Evolutionary conservation across 2,797 vertebrate species (phyloP).

Genomic region (Thaleichthys pacificus): DNA sequence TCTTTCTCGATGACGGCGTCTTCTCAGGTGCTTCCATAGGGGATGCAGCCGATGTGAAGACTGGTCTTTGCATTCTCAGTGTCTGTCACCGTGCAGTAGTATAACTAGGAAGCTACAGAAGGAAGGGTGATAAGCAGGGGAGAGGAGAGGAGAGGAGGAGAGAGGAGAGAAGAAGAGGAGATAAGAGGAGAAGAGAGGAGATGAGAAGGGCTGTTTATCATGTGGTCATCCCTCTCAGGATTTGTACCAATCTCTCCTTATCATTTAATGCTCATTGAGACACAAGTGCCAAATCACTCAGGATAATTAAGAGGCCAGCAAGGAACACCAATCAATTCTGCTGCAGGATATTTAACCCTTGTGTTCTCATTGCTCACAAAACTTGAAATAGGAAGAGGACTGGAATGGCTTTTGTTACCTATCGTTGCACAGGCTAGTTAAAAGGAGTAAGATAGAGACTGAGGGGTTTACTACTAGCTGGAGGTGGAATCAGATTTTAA

Average conservation of each 20-base stretch:
- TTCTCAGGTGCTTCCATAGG: too few species aligned
- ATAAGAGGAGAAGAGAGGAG: not conserved
- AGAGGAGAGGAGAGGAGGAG: not conserved
- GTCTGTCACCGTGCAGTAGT: too few species aligned
- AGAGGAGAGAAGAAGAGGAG: not conserved
- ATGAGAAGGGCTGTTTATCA: slow-evolving; percentile 19
- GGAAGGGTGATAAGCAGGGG: not conserved
- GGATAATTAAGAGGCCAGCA: slow-evolving; percentile 62
- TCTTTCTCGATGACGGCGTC: too few species aligned
- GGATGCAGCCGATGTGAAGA: too few species aligned
- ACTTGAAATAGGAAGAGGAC: slow-evolving; percentile 60
- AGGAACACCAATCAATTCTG: slow-evolving; percentile 58
- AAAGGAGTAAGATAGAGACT: not conserved
- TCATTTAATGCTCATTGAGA: slow-evolving; percentile 54
- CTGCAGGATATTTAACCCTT: slow-evolving; percentile 62
- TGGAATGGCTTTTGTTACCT: slow-evolving; percentile 54
- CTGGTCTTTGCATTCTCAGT: too few species aligned
- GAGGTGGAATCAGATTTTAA: slow-evolving; percentile 5
- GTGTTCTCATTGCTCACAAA: slow-evolving; percentile 42
- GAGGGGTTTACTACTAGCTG: not conserved
- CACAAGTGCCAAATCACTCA: slow-evolving; percentile 55
- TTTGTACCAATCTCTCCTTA: slow-evolving; percentile 24
- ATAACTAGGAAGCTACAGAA: too few species aligned
- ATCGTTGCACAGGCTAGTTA: slow-evolving; percentile 32
- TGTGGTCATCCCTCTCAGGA: not conserved